These are phyloP conservation scores for Zapornia atra DNA, from an alignment of 2,113 vertebrate species.

Conservation along the genomic window DNA sequence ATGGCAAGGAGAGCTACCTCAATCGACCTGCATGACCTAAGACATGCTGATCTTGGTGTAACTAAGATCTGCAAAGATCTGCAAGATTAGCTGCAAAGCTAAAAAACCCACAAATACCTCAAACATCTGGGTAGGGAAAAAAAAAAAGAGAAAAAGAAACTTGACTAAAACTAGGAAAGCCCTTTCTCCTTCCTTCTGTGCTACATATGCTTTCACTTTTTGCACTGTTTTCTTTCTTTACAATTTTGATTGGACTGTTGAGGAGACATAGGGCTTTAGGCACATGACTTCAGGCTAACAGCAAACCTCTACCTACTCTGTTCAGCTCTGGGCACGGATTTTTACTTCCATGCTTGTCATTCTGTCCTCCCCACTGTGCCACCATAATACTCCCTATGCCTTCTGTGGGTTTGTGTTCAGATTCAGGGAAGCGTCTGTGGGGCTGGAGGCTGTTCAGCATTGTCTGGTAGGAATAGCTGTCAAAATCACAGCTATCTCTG, in stretches of 20 bases:
- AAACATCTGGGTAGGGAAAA: neutral
- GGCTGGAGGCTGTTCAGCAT: neutral
- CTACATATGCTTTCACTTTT: neutral
- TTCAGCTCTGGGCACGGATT: neutral
- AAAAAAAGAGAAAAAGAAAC: accelerated
- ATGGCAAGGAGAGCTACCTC: neutral
- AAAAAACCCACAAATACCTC: neutral
- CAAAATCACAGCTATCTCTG: neutral
- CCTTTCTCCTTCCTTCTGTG: neutral
- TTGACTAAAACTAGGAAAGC: neutral
- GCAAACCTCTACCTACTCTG: neutral
- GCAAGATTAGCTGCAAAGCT: neutral
- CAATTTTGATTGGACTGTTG: neutral
- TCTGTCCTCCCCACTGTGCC: too few relatives aligned
- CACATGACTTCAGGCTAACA: neutral
- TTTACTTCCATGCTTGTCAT: neutral
- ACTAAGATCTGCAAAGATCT: neutral
- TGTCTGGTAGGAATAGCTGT: neutral
- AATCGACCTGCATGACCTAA: neutral
- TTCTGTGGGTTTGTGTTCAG: neutral
- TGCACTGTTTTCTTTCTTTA: neutral
- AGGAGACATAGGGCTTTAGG: neutral
- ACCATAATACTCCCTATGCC: neutral
- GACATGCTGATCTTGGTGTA: neutral
- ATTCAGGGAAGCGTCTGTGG: neutral